Percentiles rank a stretch among this genome's conserved stretches.
phyloP scores from a whole-genome alignment of 1,140 invertebrate species.

The Argopecten irradians region DNA sequence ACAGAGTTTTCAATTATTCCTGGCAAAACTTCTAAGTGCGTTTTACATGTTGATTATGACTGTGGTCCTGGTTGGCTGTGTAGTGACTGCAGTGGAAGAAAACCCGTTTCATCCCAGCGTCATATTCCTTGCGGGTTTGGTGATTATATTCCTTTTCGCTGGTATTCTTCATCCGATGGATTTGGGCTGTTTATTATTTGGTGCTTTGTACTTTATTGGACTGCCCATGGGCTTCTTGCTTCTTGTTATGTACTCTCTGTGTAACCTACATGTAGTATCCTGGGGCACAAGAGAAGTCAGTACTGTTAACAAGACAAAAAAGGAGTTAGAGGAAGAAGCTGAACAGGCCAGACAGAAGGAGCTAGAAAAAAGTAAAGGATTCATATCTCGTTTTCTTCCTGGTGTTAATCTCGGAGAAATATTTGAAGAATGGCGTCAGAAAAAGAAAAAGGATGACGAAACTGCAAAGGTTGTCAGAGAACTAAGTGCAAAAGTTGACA shows the following conservation, averaged over 20 bases:
- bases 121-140: constrained; percentile 96
- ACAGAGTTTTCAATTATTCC: constrained; percentile 83
- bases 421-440: neutral
- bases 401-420: neutral
- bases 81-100: constrained; percentile 64
- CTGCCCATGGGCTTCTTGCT: constrained; percentile 99
- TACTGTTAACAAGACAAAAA: neutral
- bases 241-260: constrained; percentile 96
- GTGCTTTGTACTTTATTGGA: constrained; percentile 94
- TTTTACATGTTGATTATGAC: constrained; percentile 74
- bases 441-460: constrained; percentile 16
- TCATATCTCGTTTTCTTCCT: neutral
- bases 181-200: constrained; percentile 96
- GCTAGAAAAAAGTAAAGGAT: neutral
- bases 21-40: constrained; percentile 81
- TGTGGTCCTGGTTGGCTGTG: constrained; percentile 68
- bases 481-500: neutral
- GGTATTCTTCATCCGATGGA: constrained; percentile 99
- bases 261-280: constrained; percentile 97
- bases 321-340: neutral
- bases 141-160: constrained; percentile 93
- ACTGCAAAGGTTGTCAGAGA: neutral
- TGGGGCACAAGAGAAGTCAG: constrained; percentile 97
- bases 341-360: neutral
- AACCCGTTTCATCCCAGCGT: constrained; percentile 83